Conservation (phyloP, 2,888 invertebrate genomes). For the Digitonthophagus gazella region DNA sequence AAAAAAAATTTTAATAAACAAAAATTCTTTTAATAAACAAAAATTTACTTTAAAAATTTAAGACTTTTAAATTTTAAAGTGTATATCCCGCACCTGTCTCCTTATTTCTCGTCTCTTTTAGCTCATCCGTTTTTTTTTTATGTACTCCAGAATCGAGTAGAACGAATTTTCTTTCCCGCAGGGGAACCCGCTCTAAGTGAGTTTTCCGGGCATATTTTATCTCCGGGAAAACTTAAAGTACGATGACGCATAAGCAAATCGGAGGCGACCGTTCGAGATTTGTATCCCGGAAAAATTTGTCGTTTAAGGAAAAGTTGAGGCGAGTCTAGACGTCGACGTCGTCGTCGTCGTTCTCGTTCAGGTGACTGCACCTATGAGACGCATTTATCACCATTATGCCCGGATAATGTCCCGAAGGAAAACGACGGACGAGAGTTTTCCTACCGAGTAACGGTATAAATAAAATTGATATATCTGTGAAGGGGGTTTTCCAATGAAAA, state of each 20-base stretch:
- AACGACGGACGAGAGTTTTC: too few relatives aligned
- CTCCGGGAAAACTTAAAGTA: not conserved
- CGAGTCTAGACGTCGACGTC: not conserved
- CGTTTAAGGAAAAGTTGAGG: too few relatives aligned
- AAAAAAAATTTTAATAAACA: too few relatives aligned
- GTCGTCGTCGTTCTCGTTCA: not conserved
- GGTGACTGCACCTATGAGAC: conserved; percentile 14
- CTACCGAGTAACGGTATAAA: too few relatives aligned
- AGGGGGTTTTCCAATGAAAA: too few relatives aligned
- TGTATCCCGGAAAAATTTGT: not conserved
- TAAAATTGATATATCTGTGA: not conserved
- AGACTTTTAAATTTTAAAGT: too few relatives aligned
- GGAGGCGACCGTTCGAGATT: conserved; percentile 10
- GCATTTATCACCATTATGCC: conserved; percentile 12
- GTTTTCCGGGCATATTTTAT: not conserved
- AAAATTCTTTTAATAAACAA: too few relatives aligned
- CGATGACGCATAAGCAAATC: not conserved
- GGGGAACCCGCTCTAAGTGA: not conserved
- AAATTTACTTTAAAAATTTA: too few relatives aligned
- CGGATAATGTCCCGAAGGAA: not conserved
- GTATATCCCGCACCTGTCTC: not conserved
- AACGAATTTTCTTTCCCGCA: not conserved
- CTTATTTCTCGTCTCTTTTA: not conserved
- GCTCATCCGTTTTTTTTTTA: not conserved
- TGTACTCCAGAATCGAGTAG: not conserved